Conservation (phyloP, 1,140 invertebrate species). For the Papilio dardanus region DNA sequence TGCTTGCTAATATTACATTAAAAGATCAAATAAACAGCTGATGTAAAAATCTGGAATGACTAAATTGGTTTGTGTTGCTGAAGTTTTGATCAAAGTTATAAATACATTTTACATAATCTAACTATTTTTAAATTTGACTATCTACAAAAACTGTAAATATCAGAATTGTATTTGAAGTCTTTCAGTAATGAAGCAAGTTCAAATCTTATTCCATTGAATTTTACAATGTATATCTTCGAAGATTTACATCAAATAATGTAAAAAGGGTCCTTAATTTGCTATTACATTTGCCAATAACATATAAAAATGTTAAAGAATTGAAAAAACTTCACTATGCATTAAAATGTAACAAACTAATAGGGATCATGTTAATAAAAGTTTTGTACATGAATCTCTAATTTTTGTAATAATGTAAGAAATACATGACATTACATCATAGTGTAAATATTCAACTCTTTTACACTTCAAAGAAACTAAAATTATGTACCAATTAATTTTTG, state of each 20-base stretch:
- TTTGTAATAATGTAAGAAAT: background rate
- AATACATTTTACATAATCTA: no score
- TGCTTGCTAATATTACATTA: background rate
- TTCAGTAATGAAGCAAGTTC: background rate
- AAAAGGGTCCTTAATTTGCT: no score
- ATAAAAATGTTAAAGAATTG: background rate
- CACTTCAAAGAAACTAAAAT: background rate
- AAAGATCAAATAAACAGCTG: background rate
- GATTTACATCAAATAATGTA: no score
- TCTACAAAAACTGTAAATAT: background rate
- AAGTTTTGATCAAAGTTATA: background rate
- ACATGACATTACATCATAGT: background rate
- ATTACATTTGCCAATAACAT: background rate
- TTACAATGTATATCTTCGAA: no score
- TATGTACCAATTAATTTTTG: no score
- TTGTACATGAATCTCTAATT: background rate
- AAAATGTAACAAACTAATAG: background rate
- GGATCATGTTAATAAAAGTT: background rate
- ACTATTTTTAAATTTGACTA: background rate
- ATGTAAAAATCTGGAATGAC: background rate
- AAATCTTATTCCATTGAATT: background rate
- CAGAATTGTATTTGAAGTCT: background rate
- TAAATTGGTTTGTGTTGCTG: background rate
- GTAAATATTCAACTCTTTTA: background rate
- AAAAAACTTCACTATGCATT: background rate